Evolutionary conservation across 2,113 vertebrate species (phyloP).

Genomic region (Pagrus major): DNA sequence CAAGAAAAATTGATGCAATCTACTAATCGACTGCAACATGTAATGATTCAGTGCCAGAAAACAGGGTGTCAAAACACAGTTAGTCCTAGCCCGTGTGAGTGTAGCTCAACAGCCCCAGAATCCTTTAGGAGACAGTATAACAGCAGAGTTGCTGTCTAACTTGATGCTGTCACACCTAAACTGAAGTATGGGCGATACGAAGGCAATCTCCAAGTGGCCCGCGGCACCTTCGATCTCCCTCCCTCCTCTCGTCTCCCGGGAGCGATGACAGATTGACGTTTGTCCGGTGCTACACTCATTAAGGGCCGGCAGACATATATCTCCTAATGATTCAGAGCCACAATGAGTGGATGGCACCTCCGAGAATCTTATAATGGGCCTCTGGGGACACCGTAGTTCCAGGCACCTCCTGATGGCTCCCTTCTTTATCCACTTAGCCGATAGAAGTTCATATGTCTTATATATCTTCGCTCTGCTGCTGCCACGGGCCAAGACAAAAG

Average conservation of each 20-base stretch:
- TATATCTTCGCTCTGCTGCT: constrained; percentile 25
- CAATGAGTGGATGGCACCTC: constrained; percentile 38
- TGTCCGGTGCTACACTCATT: constrained; percentile 52
- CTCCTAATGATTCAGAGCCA: constrained; percentile 56
- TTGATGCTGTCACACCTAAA: constrained; percentile 26
- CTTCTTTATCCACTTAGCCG: constrained; percentile 68
- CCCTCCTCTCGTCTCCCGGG: constrained; percentile 40
- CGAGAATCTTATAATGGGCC: constrained; percentile 63
- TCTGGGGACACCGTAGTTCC: constrained; percentile 49
- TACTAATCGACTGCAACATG: neutral
- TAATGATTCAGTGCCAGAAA: neutral
- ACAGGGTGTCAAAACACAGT: neutral
- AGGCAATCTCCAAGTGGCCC: constrained; percentile 28
- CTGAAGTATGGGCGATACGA: constrained; percentile 35
- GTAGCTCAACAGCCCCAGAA: neutral
- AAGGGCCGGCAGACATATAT: constrained; percentile 46
- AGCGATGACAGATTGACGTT: constrained; percentile 60
- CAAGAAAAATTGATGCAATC: neutral
- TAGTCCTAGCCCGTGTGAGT: neutral
- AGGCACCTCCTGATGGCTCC: constrained; percentile 43
- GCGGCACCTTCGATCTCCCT: constrained; percentile 27
- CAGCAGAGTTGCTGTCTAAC: constrained; percentile 5
- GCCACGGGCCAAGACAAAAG: neutral
- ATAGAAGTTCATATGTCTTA: constrained; percentile 42
- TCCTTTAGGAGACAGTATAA: constrained; percentile 2